A percentile compares a stretch with the other conserved stretches of the same genome.
Evolutionary conservation across 2,113 vertebrate genomes (phyloP).

Genomic region (Amphiprion percula): DNA sequence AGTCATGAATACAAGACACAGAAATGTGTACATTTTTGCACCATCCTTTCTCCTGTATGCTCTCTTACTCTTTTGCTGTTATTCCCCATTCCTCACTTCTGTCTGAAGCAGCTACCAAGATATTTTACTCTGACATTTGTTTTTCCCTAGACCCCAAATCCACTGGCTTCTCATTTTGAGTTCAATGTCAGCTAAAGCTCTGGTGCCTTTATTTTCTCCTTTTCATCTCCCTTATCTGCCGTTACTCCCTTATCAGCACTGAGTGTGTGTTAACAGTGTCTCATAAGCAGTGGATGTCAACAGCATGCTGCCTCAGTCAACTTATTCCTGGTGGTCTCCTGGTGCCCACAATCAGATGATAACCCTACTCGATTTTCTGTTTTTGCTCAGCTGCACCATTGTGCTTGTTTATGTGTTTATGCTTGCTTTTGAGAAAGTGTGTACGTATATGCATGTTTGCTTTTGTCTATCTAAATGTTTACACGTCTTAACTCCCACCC

Average conservation of each 20-base stretch:
- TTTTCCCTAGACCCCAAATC: constrained; percentile 47
- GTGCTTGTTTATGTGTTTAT: constrained; percentile 21
- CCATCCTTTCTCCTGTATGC: neutral
- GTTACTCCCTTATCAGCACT: constrained; percentile 67
- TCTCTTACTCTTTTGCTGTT: constrained; percentile 15
- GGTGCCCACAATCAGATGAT: constrained; percentile 26
- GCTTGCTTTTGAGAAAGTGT: constrained; percentile 4
- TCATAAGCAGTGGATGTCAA: constrained; percentile 74
- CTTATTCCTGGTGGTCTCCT: constrained; percentile 60
- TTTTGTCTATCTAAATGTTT: constrained; percentile 8
- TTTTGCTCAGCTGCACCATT: constrained; percentile 5
- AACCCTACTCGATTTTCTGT: constrained; percentile 29
- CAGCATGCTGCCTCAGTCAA: constrained; percentile 51
- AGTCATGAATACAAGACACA: neutral
- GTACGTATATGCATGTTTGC: neutral
- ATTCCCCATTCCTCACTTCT: constrained; percentile 34
- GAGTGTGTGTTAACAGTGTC: constrained; percentile 71
- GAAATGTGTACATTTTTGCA: neutral
- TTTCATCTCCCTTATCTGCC: constrained; percentile 75
- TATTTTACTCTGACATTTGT: constrained; percentile 54
- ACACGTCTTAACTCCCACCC: neutral
- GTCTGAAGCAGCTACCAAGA: constrained; percentile 36
- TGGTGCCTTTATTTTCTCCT: constrained; percentile 66
- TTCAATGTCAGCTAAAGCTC: constrained; percentile 66
- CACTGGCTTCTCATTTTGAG: constrained; percentile 57